These are phyloP conservation scores for Apomyelois bistriatella DNA, from an alignment of 2,888 invertebrate species.

Conservation along the genomic window DNA sequence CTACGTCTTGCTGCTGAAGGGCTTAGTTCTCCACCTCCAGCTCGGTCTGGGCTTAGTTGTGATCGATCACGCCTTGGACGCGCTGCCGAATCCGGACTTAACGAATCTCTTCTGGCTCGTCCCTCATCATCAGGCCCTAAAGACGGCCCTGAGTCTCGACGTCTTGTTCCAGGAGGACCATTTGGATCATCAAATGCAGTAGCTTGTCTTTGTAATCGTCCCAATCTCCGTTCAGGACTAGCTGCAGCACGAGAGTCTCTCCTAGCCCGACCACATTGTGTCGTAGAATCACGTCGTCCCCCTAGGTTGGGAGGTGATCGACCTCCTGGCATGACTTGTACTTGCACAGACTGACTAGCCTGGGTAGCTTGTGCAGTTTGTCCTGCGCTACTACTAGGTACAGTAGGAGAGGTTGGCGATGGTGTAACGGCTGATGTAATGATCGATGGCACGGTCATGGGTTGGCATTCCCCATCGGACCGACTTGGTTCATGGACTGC, in stretches of 20 bases:
- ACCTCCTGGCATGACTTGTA: conserved; percentile 55
- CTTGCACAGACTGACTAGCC: conserved; percentile 43
- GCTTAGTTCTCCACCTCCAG: conserved; percentile 89
- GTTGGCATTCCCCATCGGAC: conserved; percentile 82
- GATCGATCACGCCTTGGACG: conserved; percentile 87
- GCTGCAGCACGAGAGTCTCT: conserved; percentile 83
- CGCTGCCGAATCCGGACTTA: conserved; percentile 94
- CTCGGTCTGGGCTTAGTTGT: conserved; percentile 89
- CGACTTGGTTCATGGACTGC: conserved; percentile 72
- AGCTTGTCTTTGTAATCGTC: conserved; percentile 90
- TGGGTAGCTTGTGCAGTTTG: conserved; percentile 50
- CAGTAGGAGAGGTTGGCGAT: conserved; percentile 88
- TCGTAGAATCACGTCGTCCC: conserved; percentile 89
- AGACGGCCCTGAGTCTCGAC: conserved; percentile 91
- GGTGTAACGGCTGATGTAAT: conserved; percentile 91
- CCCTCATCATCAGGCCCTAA: conserved; percentile 91
- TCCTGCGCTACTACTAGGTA: conserved; percentile 43
- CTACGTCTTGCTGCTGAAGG: conserved; percentile 85
- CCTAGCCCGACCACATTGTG: conserved; percentile 87
- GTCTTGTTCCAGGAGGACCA: conserved; percentile 83
- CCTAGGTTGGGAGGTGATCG: conserved; percentile 71
- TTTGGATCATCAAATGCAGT: conserved; percentile 93
- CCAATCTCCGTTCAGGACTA: conserved; percentile 84
- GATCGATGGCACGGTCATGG: conserved; percentile 85
- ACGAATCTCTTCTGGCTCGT: conserved; percentile 88